phyloP scores from a whole-genome alignment of 2,113 vertebrate genomes.

The Cariama cristata region DNA sequence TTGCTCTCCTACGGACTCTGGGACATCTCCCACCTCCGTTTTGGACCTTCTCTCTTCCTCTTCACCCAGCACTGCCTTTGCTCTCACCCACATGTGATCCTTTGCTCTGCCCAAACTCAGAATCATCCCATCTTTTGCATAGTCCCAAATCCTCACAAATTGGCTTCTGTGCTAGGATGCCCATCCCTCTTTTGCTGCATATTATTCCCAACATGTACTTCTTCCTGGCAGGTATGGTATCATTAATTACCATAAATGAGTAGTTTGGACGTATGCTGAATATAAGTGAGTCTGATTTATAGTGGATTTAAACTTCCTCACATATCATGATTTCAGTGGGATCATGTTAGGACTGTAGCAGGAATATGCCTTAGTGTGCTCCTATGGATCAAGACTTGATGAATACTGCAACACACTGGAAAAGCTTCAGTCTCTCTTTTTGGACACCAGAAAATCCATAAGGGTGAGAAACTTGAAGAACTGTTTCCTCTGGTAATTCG shows the following conservation, averaged over 20 bases:
- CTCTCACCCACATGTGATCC: neutral
- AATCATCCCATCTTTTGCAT: neutral
- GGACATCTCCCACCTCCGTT: neutral
- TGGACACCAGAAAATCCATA: neutral
- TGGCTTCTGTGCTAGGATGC: neutral
- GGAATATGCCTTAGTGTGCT: fast-evolving
- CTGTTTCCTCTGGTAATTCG: neutral
- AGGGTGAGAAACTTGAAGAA: neutral
- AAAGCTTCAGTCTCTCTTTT: neutral
- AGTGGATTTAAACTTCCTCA: neutral
- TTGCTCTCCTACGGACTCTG: neutral
- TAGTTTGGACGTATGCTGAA: neutral
- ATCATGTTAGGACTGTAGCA: neutral
- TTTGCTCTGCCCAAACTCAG: neutral
- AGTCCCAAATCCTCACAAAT: neutral
- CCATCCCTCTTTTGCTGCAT: neutral
- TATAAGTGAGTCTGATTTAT: neutral
- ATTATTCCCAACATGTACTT: neutral
- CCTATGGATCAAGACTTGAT: neutral
- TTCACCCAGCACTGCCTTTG: neutral
- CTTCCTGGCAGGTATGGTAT: neutral
- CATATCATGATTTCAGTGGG: neutral
- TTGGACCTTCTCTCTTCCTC: neutral
- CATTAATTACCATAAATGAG: neutral
- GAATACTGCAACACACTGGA: neutral